A percentile compares a stretch with the other conserved stretches of the same genome.
Conservation (phyloP, 1,140 invertebrate genomes). For the Gonatopus flavifemur region DNA sequence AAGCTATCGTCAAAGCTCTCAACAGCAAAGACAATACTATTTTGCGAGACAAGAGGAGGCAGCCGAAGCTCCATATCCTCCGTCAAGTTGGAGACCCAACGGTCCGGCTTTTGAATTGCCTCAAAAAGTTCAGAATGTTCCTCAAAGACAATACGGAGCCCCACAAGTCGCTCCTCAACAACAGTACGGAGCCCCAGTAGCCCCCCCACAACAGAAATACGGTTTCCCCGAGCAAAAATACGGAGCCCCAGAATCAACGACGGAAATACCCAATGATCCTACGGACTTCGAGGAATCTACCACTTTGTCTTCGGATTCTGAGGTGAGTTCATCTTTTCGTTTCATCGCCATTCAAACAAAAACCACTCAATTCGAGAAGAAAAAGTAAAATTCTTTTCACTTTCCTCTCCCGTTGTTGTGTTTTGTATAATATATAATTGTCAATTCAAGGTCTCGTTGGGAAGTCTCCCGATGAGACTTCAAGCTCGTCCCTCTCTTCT, state of each 20-base stretch:
- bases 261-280: too few relatives aligned
- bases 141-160: slow-evolving; percentile 27
- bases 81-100: slow-evolving; percentile 61
- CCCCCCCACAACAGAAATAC: slow-evolving; percentile 29
- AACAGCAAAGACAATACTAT: slow-evolving; percentile 40
- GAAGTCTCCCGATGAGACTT: too few relatives aligned
- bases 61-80: slow-evolving; percentile 49
- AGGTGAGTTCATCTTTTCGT: too few relatives aligned
- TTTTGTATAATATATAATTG: too few relatives aligned
- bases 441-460: too few relatives aligned
- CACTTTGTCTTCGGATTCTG: too few relatives aligned
- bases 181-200: slow-evolving; percentile 17
- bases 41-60: slow-evolving; percentile 42
- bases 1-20: slow-evolving; percentile 32
- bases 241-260: slow-evolving; percentile 19
- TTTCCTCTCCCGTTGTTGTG: too few relatives aligned
- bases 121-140: slow-evolving; percentile 33
- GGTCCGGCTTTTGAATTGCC: slow-evolving; percentile 62
- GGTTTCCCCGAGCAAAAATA: slow-evolving; percentile 31
- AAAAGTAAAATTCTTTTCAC: too few relatives aligned
- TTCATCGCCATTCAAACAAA: too few relatives aligned
- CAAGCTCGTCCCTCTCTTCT: too few relatives aligned
- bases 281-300: too few relatives aligned
- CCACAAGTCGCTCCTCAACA: slow-evolving; percentile 14
- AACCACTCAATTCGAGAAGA: too few relatives aligned